phyloP scores from a whole-genome alignment of 2,888 invertebrate species.

The Xestobium rufovillosum region DNA sequence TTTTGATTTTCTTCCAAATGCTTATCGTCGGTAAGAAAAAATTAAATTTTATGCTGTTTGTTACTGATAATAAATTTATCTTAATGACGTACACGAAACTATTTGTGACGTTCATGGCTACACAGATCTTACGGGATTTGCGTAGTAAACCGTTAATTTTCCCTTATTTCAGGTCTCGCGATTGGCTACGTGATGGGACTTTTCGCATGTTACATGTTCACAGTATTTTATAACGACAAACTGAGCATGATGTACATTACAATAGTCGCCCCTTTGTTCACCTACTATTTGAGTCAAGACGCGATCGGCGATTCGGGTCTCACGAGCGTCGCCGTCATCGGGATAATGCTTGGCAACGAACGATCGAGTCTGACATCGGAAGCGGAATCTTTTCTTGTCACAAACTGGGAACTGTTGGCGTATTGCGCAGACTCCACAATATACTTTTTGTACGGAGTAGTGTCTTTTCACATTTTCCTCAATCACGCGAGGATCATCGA shows the following conservation, averaged over 20 bases:
- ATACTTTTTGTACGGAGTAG: neutral
- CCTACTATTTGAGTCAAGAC: neutral
- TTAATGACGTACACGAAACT: too few species aligned
- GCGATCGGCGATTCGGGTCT: neutral
- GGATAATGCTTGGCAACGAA: constrained; percentile 1
- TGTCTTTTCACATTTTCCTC: neutral
- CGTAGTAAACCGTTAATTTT: too few species aligned
- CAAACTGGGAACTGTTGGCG: neutral
- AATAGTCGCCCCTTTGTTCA: neutral
- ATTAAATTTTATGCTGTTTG: too few species aligned
- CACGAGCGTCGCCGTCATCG: neutral
- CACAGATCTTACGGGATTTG: too few species aligned
- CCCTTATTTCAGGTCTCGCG: too few species aligned
- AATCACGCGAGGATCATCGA: neutral
- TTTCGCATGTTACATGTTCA: too few species aligned
- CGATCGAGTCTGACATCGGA: neutral
- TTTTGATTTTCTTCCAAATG: too few species aligned
- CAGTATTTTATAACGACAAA: too few species aligned
- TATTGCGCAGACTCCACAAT: neutral
- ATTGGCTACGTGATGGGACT: too few species aligned
- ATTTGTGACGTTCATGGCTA: too few species aligned
- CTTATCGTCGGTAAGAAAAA: too few species aligned
- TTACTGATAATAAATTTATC: too few species aligned
- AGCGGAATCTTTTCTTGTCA: neutral
- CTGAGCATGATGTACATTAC: neutral